Evolutionary conservation across 1,140 invertebrate genomes (phyloP).

Genomic region (Aphaenogaster rudis): DNA sequence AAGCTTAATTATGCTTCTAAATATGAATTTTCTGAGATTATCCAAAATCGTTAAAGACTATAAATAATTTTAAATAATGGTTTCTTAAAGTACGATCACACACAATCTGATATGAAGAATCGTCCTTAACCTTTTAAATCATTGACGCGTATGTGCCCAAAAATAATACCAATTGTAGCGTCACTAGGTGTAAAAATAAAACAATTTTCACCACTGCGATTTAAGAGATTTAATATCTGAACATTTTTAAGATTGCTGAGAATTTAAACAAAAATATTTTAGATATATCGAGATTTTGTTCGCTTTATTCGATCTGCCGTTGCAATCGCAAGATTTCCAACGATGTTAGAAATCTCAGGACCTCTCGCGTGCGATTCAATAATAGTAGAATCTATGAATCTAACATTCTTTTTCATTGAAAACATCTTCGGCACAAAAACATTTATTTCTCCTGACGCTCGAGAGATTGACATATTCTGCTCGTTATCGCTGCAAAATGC

Average conservation of each 20-base stretch:
- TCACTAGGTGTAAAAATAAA: neutral
- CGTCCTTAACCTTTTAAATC: neutral
- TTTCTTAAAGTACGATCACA: neutral
- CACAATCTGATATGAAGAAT: neutral
- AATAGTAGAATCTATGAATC: neutral
- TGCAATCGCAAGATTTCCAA: neutral
- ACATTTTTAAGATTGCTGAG: neutral
- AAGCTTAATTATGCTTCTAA: constrained; percentile 5
- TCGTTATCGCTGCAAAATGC: constrained; percentile 1
- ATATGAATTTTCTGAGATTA: neutral
- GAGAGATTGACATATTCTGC: constrained; percentile 5
- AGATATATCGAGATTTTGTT: neutral
- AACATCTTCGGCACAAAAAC: neutral
- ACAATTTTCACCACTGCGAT: too few species aligned
- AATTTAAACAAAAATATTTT: neutral
- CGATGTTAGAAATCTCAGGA: neutral
- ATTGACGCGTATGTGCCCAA: neutral
- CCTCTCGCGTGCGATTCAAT: neutral
- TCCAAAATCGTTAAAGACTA: neutral
- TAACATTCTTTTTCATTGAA: neutral
- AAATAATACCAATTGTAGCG: neutral
- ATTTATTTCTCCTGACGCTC: neutral
- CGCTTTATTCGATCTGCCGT: neutral
- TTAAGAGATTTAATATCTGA: neutral
- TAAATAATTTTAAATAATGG: neutral